A percentile compares a stretch with the other conserved stretches of the same genome.
Evolutionary conservation across 2,113 vertebrate species (phyloP).

Genomic region (Ictidomys tridecemlineatus): DNA sequence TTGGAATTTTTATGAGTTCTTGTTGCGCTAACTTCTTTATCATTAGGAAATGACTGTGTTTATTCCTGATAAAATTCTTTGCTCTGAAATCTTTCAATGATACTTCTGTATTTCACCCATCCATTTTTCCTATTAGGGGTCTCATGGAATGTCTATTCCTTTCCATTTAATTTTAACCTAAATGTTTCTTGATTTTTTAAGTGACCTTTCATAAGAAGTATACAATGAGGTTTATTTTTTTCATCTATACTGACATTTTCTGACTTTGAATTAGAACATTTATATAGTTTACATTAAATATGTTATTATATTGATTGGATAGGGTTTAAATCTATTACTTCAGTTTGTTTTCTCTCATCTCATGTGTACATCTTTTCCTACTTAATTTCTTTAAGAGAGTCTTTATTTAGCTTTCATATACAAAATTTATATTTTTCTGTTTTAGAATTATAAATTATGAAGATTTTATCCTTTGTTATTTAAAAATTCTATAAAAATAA

Average conservation of each 20-base stretch:
- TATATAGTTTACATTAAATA: background rate
- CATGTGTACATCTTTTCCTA: background rate
- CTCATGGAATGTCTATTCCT: no score
- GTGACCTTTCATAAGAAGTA: background rate
- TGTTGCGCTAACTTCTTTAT: background rate
- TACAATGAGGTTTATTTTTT: background rate
- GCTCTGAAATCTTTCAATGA: background rate
- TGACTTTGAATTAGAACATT: no score
- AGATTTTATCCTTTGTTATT: background rate
- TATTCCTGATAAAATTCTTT: background rate
- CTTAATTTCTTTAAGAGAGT: background rate
- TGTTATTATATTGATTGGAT: background rate
- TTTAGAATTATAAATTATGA: background rate
- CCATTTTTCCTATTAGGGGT: background rate
- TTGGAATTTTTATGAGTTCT: background rate
- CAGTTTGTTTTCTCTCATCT: background rate
- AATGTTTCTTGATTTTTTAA: background rate
- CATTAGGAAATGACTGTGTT: background rate
- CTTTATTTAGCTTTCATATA: no score
- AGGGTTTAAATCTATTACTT: background rate
- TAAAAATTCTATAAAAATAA: no score
- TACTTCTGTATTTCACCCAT: background rate
- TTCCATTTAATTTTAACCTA: background rate
- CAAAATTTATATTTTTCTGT: background rate
- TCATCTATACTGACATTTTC: background rate